Base-by-base conservation (phyloP, 92 coral and sea anemone species). In the Meandrina meandrites region DNA sequence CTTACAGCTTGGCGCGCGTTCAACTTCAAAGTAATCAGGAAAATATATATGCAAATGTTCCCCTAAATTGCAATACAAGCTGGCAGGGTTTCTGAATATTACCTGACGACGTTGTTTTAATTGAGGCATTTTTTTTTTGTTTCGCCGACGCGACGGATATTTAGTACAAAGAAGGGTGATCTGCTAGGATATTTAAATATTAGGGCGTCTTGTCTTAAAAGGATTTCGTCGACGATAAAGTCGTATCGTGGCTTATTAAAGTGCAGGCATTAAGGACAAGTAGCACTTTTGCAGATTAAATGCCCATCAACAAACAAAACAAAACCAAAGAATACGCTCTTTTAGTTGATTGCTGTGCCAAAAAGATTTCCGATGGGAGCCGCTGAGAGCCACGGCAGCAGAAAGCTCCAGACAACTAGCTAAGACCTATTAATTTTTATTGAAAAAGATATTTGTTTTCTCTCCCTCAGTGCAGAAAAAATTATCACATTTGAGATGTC, bases 141-240 rank as follows among this genome's bases (percentile, higher is more conserved):
- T 73, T 73, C 27, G 78, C 78, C 78, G 78, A 22, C 50, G 78
- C 10, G 35, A 37, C 62, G 85, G 85, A 81, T 81, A 81, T 81
- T 81, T 81, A 56, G 9, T 77, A 17, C n/a, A 42, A 53, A 16
- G 24, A 27, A 28, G 75, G 62, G 53, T 42, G 54, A 11, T 18
- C 18, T 37, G 17, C 31, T 1, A 69, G 66, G 45, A 8, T 68
- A 81, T 69, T 81, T n/a, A 32, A 81, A 68, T 66, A 31, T 8
- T 50, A 40, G 27, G 37, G 17, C 35, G 64, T n/a, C 17, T 51
- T 32, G 37, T 13, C 79, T 75, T 40, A 40, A 40, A 37, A 34
- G n/a, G 67, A n/a, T 40, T 81, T n/a, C 57, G 32, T 37, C 15
- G 27, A 73, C 48, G 51, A 68, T 58, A 67, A 81, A 81, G 76